Evolutionary conservation across 2,113 vertebrate genomes (phyloP).

Genomic region (Tetrax tetrax): DNA sequence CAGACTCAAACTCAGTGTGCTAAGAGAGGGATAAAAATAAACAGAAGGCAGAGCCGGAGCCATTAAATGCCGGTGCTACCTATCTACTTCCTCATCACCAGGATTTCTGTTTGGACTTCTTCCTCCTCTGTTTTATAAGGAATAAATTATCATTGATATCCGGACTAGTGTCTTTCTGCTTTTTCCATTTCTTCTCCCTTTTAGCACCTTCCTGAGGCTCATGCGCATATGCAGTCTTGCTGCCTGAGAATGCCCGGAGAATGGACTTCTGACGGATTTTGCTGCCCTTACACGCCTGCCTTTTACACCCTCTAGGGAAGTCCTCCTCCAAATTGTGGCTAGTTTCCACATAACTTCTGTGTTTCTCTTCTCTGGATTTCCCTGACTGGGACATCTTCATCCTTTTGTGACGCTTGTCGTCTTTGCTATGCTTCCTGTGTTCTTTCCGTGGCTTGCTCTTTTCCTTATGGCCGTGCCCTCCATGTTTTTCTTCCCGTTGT

Average conservation of each 20-base stretch:
- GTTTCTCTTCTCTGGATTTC: not conserved
- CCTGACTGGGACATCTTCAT: not conserved
- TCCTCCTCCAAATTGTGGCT: not conserved
- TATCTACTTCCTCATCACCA: not conserved
- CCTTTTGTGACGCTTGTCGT: not conserved
- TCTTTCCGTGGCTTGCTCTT: slow-evolving; percentile 48
- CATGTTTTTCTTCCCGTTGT: not conserved
- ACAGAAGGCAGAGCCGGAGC: not conserved
- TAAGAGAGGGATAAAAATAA: not conserved
- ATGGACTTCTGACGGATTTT: not conserved
- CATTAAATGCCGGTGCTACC: not conserved
- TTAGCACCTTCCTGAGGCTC: not conserved
- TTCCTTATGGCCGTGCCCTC: not conserved
- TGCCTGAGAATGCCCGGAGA: not conserved
- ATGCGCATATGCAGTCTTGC: not conserved
- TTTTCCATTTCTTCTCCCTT: slow-evolving; percentile 44
- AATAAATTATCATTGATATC: slow-evolving; percentile 66
- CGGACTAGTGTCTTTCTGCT: not conserved
- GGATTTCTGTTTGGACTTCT: slow-evolving; percentile 60
- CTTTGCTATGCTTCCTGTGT: not conserved
- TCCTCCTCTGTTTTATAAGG: slow-evolving; percentile 78
- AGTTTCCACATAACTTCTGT: not conserved
- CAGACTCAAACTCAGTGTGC: not conserved
- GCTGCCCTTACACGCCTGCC: not conserved
- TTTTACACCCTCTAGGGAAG: slow-evolving; percentile 65